A percentile compares a stretch with the other conserved stretches of the same genome.
These are phyloP conservation scores for Melanerpes aurifrons DNA, from an alignment of 2,113 vertebrate species.

Conservation along the genomic window DNA sequence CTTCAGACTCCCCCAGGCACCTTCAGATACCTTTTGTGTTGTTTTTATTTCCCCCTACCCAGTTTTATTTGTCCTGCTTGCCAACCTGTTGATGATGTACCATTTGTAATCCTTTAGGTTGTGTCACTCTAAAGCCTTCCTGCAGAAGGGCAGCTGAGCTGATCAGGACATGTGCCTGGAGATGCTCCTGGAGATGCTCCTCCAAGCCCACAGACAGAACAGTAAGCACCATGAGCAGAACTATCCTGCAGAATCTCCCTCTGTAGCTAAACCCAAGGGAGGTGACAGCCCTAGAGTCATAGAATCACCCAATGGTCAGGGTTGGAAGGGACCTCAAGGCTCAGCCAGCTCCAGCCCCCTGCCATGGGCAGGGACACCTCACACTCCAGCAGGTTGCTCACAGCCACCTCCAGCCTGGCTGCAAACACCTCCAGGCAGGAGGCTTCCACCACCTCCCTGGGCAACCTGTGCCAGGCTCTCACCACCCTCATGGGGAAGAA, in stretches of 20 bases:
- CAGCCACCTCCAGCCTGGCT: no score
- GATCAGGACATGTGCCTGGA: neutral
- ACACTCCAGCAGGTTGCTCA: no score
- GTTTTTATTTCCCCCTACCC: neutral
- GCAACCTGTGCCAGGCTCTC: no score
- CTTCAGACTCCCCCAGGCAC: neutral
- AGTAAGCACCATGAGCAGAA: fast-evolving
- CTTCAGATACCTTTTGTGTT: neutral
- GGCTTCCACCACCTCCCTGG: no score
- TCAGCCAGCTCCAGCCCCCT: no score
- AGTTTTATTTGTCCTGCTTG: conserved; percentile 29
- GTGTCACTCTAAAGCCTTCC: neutral
- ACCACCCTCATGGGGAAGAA: no score
- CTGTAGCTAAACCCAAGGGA: no score
- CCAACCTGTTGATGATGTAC: conserved; percentile 14
- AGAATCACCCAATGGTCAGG: no score
- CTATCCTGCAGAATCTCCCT: no score
- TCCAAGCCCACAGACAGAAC: fast-evolving
- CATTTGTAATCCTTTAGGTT: conserved; percentile 3
- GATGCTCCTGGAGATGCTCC: neutral
- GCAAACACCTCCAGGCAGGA: no score
- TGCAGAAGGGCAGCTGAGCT: neutral
- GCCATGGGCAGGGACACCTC: no score
- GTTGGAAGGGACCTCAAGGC: no score
- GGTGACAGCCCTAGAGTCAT: neutral